These are phyloP conservation scores for Cephalotes varians DNA, from an alignment of 2,888 invertebrate genomes.

Conservation along the genomic window DNA sequence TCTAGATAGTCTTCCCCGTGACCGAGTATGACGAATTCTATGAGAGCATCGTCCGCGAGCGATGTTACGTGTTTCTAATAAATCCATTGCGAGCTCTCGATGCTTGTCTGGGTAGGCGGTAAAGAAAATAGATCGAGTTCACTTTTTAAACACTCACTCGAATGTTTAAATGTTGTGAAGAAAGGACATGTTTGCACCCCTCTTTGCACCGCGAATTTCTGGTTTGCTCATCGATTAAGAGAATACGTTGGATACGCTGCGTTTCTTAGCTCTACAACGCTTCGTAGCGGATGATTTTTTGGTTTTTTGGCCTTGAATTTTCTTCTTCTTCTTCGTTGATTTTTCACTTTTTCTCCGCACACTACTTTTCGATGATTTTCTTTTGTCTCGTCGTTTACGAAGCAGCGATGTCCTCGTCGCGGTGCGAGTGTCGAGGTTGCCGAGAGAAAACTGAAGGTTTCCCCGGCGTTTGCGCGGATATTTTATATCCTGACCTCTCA, in stretches of 20 bases:
- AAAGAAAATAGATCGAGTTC: conserved; percentile 70
- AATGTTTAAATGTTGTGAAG: conserved; percentile 60
- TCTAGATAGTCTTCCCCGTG: background rate
- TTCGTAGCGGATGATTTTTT: background rate
- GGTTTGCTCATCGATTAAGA: background rate
- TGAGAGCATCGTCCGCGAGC: background rate
- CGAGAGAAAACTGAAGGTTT: background rate
- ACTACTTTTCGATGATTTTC: background rate
- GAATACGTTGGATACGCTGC: background rate
- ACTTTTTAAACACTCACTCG: conserved; percentile 66
- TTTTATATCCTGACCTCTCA: background rate
- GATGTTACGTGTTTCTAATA: background rate
- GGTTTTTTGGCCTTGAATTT: background rate
- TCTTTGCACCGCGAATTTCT: background rate
- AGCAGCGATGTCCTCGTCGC: background rate
- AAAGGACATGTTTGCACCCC: conserved; percentile 37
- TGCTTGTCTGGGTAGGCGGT: conserved; percentile 62
- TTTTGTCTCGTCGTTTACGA: background rate
- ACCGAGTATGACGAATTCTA: background rate
- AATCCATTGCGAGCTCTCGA: conserved; percentile 24
- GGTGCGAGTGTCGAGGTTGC: background rate
- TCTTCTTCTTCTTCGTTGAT: background rate
- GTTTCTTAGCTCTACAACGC: background rate
- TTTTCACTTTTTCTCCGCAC: background rate
- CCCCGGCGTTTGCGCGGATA: background rate